Base-by-base conservation (phyloP, 2,888 invertebrate species). In the Agonopterix arenella region DNA sequence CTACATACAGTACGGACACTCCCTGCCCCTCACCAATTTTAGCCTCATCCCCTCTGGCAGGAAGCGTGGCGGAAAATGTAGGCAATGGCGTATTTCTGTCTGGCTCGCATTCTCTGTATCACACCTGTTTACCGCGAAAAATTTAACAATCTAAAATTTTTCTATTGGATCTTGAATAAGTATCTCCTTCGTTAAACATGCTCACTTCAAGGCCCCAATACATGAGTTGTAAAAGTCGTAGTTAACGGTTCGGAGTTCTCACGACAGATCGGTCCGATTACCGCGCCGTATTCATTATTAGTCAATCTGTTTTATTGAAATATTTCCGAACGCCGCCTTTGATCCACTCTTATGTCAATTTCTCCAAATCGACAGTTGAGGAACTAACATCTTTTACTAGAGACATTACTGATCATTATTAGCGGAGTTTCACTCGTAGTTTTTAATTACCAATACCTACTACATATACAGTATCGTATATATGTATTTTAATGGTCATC, bases 271-370 rank as follows among this genome's bases (percentile, higher is more conserved):
- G 73, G 62, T 58, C 67, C 73, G 76, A 79, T 77, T 71, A 76
- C 74, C 68, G 59, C 58, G 73, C 76, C 70, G 71, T 68, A 79
- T 83, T 85, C 84, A 80, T 88, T 86, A 86, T 85, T 84, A 81
- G 83, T 80, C 80, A 81, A 85, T 86, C 80, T 73, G 75, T 81
- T 83, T 84, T 86, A 86, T 85, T 84, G 80, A 74, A 80, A 74
- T 68, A 61, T 58, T 44, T 56, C 44, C 57, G 68, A 69, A 62
- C 54, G 74, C 84, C 84, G 84, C 75, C 84, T 85, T 84, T 84
- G 83, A 84, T 80, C 73, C 60, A 54, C 60, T 52, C 55, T 37
- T 71, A 66, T 81, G 81, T 81, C 84, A 80, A 79, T 82, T 80
- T 78, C 76, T 61, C 68, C 57, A 53, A 58, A 57, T 52, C n/a